These are phyloP conservation scores for Alcis repandata DNA, from an alignment of 2,888 invertebrate genomes.

Conservation along the genomic window DNA sequence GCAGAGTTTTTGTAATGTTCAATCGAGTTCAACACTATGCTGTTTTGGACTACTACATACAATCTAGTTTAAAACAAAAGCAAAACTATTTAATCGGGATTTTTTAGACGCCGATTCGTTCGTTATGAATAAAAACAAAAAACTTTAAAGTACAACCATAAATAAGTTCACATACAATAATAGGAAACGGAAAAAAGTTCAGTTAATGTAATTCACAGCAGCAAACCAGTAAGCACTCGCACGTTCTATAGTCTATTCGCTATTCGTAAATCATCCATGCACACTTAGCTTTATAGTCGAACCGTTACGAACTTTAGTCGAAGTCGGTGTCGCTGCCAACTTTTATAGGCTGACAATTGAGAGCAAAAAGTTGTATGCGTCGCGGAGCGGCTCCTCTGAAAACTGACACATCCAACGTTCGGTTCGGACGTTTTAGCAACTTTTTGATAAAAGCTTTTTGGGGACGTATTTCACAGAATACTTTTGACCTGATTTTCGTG, in stretches of 20 bases:
- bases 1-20: too few species aligned
- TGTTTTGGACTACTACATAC: too few species aligned
- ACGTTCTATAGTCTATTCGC: background rate
- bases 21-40: too few species aligned
- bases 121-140: too few species aligned
- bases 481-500: conserved; percentile 3
- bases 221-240: background rate
- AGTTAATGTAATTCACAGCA: background rate
- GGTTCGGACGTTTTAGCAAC: conserved; percentile 17
- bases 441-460: conserved; percentile 18
- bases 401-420: conserved; percentile 52
- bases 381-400: conserved; percentile 39
- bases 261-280: conserved; percentile 29
- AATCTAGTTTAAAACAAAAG: too few species aligned
- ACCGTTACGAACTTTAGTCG: conserved; percentile 45
- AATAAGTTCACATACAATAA: too few species aligned
- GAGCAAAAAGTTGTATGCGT: conserved; percentile 44
- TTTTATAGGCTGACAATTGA: conserved; percentile 53
- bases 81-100: too few species aligned
- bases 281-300: conserved; percentile 41
- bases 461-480: conserved; percentile 6
- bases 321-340: conserved; percentile 44
- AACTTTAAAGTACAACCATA: too few species aligned
- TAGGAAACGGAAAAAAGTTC: background rate
- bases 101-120: too few species aligned